Conservation (phyloP, 2,113 vertebrate genomes). For the Archilochus colubris region DNA sequence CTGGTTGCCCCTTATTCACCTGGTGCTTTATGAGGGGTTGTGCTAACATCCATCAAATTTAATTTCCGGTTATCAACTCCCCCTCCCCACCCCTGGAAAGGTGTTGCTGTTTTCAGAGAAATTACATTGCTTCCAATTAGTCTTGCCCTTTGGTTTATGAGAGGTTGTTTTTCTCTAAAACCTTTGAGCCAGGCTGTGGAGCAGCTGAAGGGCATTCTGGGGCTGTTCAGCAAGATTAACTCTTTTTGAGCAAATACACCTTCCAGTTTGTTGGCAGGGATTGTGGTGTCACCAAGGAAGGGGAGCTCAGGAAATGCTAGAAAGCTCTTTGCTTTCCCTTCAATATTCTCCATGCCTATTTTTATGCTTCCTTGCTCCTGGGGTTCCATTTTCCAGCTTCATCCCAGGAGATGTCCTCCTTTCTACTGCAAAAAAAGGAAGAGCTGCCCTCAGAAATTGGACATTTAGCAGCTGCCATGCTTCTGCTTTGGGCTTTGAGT, state of each 20-base stretch:
- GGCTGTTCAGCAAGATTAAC: slow-evolving; percentile 64
- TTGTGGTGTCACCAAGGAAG: background rate
- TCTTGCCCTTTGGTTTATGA: slow-evolving; percentile 85
- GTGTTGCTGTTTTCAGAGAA: slow-evolving; percentile 52
- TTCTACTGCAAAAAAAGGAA: background rate
- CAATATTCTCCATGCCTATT: background rate
- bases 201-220: slow-evolving; percentile 55
- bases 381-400: background rate
- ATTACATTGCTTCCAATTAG: slow-evolving; percentile 53
- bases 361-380: background rate
- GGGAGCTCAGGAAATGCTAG: background rate
- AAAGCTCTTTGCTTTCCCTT: background rate
- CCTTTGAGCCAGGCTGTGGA: slow-evolving; percentile 75
- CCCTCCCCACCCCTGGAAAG: background rate
- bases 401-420: background rate
- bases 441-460: background rate
- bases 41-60: slow-evolving; percentile 50
- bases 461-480: background rate
- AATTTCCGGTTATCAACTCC: slow-evolving; percentile 74
- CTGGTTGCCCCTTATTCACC: slow-evolving; percentile 12
- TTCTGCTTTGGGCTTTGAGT: background rate
- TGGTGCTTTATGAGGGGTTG: slow-evolving; percentile 58
- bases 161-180: slow-evolving; percentile 69
- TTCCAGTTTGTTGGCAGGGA: background rate
- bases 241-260: background rate